A percentile compares a stretch with the other conserved stretches of the same genome.
phyloP scores from a whole-genome alignment of 2,113 vertebrate genomes.

The Apteryx mantelli region DNA sequence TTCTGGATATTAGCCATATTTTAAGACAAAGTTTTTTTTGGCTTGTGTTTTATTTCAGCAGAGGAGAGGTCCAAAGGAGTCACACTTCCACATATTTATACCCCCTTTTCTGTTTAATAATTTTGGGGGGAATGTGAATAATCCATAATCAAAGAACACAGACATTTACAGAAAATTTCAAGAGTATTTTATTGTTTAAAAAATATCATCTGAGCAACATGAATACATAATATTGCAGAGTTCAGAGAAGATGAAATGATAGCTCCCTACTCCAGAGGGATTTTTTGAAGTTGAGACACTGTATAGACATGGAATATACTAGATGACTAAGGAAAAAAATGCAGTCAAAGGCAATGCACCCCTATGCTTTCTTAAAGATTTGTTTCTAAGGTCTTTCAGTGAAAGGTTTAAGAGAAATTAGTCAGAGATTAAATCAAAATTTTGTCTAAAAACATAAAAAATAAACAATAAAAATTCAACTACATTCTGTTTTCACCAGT shows the following conservation, averaged over 20 bases:
- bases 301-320: not conserved
- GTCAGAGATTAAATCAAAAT: not conserved
- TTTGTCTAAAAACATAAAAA: not conserved
- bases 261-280: not conserved
- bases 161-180: not conserved
- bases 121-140: rapidly evolving
- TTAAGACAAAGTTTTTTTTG: not conserved
- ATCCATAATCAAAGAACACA: not conserved
- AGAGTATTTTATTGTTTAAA: not conserved
- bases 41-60: not conserved
- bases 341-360: not conserved
- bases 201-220: not conserved
- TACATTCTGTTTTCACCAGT: conserved; percentile 17
- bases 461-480: not conserved
- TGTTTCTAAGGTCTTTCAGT: conserved; percentile 3
- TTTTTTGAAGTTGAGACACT: not conserved
- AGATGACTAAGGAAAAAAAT: not conserved
- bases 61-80: not conserved
- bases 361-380: not conserved
- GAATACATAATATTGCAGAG: not conserved
- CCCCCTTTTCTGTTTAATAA: not conserved
- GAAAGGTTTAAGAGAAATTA: conserved; percentile 14
- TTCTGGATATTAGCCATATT: not conserved
- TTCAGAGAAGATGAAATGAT: not conserved
- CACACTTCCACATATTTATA: not conserved